Evolutionary conservation across 2,113 vertebrate genomes (phyloP), one percentile per base, ranked within the genome.

Genomic region (Coturnix japonica): DNA sequence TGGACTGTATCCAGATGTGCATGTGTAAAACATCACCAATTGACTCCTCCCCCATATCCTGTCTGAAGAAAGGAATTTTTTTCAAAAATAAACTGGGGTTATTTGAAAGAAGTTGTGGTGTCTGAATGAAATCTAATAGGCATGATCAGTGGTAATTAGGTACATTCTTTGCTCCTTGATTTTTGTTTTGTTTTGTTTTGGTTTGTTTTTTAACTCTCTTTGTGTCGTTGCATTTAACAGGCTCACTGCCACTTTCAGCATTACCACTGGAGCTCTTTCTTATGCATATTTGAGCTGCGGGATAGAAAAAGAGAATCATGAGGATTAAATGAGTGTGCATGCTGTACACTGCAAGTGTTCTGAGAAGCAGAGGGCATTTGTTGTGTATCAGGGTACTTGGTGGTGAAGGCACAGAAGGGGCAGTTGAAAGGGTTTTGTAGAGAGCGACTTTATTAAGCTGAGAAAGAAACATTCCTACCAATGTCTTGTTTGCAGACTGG

Each of bases 11-110:
- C 97, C 97, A 98, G 96, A 97, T 97, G 96, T 97, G 96, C 97
- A 97, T 98, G 97, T 97, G 97, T 97, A 96, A 98, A 97, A 94
- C 97, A 98, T 98, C 97, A 96, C 95, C 33, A 63, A 57, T 70
- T 93, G 91, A 89, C 97, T 97, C 97, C 97, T 97, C 97, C 97
- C 91, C 95, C 91, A 81, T 95, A 97, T 98, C 97, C 97, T 97
- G 97, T 97, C 97, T 96, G 91, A 96, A 96, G 95, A 97, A 95
- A 95, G 95, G 91, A 95, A 64, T 96, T 97, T 95, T 54, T 93
- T 94, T 93, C 71, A 95, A 97, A 97, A 97, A 96, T 95, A 97
- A 97, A 97, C 91, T 95, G 57, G 89, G 91, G 91, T 96, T 97
- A 94, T 97, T 97, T 97, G 93, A 97, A 97, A 97, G 89, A 96